These are phyloP conservation scores for Phocides pigmalion DNA, from an alignment of 1,140 invertebrate species.

Conservation along the genomic window DNA sequence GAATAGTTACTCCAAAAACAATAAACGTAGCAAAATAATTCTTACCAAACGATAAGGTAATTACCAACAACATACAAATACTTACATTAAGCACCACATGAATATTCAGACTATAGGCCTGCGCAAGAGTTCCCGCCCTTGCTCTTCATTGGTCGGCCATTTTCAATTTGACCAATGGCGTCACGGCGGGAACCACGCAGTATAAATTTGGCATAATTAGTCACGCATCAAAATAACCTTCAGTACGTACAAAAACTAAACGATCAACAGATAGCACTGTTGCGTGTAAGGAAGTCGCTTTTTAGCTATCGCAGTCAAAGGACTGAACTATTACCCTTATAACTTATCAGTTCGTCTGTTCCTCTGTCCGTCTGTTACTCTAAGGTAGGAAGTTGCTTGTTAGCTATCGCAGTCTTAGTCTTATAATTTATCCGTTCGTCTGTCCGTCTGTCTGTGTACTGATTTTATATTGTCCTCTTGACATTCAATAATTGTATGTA, in stretches of 20 bases:
- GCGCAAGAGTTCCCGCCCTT: slow-evolving; percentile 73
- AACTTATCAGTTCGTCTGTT: too few relatives aligned
- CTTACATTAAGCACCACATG: slow-evolving; percentile 30
- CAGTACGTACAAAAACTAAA: slow-evolving; percentile 22
- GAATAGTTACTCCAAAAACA: too few relatives aligned
- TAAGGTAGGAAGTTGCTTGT: too few relatives aligned
- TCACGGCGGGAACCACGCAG: slow-evolving; percentile 46
- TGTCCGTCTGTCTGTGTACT: too few relatives aligned
- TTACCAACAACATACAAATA: neutral
- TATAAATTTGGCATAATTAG: slow-evolving; percentile 81
- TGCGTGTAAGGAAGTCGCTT: slow-evolving; percentile 34
- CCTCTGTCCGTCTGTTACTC: too few relatives aligned
- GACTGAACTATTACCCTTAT: too few relatives aligned
- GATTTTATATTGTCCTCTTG: too few relatives aligned
- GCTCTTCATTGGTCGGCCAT: slow-evolving; percentile 65
- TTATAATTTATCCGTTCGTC: too few relatives aligned
- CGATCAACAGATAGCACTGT: slow-evolving; percentile 32
- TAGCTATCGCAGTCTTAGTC: too few relatives aligned
- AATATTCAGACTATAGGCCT: slow-evolving; percentile 67
- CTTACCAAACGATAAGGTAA: slow-evolving; percentile 7
- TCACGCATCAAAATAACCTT: slow-evolving; percentile 62
- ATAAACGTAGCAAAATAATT: neutral
- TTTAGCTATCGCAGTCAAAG: slow-evolving; percentile 23
- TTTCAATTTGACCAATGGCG: slow-evolving; percentile 65
- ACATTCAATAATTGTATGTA: too few relatives aligned